Conservation (phyloP, 2,888 invertebrate species). For the Parnassius orleans region DNA sequence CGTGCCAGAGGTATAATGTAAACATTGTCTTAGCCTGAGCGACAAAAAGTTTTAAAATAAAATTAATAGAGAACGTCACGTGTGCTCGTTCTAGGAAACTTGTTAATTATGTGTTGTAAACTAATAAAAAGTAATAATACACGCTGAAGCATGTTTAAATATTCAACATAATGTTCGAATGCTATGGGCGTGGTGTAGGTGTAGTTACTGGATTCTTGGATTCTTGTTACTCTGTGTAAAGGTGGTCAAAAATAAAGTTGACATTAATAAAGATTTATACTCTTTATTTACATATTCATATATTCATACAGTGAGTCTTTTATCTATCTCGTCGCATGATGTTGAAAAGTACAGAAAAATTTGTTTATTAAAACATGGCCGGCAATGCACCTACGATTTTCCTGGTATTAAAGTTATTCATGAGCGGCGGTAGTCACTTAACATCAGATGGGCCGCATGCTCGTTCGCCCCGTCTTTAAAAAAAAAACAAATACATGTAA, state of each 20-base stretch:
- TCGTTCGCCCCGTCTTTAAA: too few relatives aligned
- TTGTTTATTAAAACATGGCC: too few relatives aligned
- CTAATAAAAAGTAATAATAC: conserved; percentile 62
- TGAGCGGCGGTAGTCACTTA: too few relatives aligned
- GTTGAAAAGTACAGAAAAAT: too few relatives aligned
- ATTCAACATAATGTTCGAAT: conserved; percentile 28
- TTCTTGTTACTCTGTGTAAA: conserved; percentile 6
- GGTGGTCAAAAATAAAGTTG: neutral
- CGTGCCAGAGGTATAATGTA: conserved; percentile 34
- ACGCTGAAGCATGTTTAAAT: conserved; percentile 28
- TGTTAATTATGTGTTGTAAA: conserved; percentile 69
- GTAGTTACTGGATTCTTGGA: neutral
- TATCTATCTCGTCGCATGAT: too few relatives aligned
- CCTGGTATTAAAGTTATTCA: too few relatives aligned
- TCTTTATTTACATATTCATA: too few relatives aligned
- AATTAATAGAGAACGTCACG: conserved; percentile 53
- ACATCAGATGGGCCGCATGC: too few relatives aligned
- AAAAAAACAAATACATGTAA: too few relatives aligned
- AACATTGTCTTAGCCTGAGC: conserved; percentile 39
- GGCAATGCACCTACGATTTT: too few relatives aligned
- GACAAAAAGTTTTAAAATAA: conserved; percentile 59
- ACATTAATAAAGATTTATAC: neutral
- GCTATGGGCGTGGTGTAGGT: conserved; percentile 11
- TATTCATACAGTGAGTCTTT: too few relatives aligned
- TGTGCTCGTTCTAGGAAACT: conserved; percentile 65